Evolutionary conservation across 2,888 invertebrate species (phyloP), one percentile per base, ranked within the genome.

Genomic region (Portevinia maculata): DNA sequence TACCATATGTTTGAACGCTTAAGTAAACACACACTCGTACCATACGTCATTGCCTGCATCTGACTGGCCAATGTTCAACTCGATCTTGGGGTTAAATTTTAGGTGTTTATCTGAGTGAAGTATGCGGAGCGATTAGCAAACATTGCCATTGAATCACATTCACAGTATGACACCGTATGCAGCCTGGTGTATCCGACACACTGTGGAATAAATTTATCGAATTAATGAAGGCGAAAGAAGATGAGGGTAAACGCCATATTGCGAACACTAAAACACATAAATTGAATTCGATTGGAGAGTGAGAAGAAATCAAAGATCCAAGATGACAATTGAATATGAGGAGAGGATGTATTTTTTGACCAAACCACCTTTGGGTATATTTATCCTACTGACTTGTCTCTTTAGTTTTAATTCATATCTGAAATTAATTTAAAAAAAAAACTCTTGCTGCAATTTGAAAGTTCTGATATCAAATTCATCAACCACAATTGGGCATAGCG

Each of bases 101-200:
- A 41, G 46, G 57, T 81, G 75, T 74, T 74, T 74, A 79, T 79
- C 57, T 48, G 69, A 64, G 62, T 62, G 74, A 69, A 75, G 75
- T 75, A 79, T 62, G 50, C 44, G 37, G 41, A 70, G 46, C 64
- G 79, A 81, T 81, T 81, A 81, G 79, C 79, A 75, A 81, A 75
- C 57, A 69, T 62, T 59, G 48, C 19, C 60, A 46, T 37, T 24
- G 24, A 24, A 44, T 48, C 15, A 34, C 5, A 78, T 53, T 59
- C 55, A 34, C 64, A 62, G 75, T 53, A 57, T 69, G 74, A 37
- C 21, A 32, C n/a, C 15, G 13, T 13, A 24, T 13, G 5, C 48
- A 4, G 24, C 30, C n/a, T 48, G 76, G 15, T 52, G 41, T 44
- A 9, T 53, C 24, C 17, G 9, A 15, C 15, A 8, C 41, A 17